Evolutionary conservation across 2,888 invertebrate genomes (phyloP).

Genomic region (Spialia ferax): DNA sequence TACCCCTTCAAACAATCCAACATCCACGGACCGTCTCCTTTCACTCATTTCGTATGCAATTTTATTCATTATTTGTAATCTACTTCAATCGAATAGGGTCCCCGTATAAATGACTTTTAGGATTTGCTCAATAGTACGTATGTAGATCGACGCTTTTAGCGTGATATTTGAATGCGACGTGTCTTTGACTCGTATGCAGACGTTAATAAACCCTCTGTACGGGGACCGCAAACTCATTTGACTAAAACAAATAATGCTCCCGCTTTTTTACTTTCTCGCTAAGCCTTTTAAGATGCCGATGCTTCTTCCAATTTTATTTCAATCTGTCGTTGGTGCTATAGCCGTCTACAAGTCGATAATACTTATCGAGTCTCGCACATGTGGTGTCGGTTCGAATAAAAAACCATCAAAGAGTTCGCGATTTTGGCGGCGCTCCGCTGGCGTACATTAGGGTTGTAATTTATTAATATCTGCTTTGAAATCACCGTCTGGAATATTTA

Average conservation of each 20-base stretch:
- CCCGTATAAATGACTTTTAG: slow-evolving; percentile 84
- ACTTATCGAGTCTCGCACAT: slow-evolving; percentile 36
- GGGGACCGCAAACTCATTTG: slow-evolving; percentile 79
- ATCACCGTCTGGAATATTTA: slow-evolving; percentile 17
- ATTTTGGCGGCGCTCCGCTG: slow-evolving; percentile 30
- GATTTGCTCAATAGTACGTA: slow-evolving; percentile 80
- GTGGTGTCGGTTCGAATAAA: slow-evolving; percentile 37
- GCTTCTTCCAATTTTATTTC: slow-evolving; percentile 62
- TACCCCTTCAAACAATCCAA: slow-evolving; percentile 72
- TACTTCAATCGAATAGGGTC: slow-evolving; percentile 84
- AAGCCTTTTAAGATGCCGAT: slow-evolving; percentile 71
- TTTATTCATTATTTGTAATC: slow-evolving; percentile 87
- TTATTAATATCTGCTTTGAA: slow-evolving; percentile 31
- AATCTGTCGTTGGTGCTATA: slow-evolving; percentile 56
- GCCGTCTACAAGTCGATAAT: slow-evolving; percentile 35
- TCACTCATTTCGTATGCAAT: slow-evolving; percentile 85
- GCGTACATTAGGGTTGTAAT: slow-evolving; percentile 31
- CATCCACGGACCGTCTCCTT: slow-evolving; percentile 71
- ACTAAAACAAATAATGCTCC: slow-evolving; percentile 76
- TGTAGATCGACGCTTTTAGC: slow-evolving; percentile 85
- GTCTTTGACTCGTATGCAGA: slow-evolving; percentile 68
- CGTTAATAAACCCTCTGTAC: slow-evolving; percentile 67
- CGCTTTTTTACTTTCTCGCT: slow-evolving; percentile 68
- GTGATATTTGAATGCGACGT: slow-evolving; percentile 77
- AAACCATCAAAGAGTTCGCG: slow-evolving; percentile 36